Evolutionary conservation across 2,113 vertebrate genomes (phyloP), one percentile per base, ranked within the genome.

Genomic region (Thunnus thynnus): DNA sequence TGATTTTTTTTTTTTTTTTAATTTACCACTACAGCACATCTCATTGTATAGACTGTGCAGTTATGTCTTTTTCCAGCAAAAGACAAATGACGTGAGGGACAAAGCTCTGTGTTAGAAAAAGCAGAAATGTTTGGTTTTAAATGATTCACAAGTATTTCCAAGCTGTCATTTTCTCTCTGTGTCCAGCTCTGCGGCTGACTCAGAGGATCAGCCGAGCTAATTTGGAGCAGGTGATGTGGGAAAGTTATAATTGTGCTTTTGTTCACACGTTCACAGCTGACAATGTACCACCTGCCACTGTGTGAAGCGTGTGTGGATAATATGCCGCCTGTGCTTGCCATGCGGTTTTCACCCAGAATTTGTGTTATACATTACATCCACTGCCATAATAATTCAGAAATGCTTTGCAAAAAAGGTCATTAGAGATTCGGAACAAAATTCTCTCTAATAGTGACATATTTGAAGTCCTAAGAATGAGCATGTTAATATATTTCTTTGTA

Each of bases 201-300:
- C 56, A 1, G 8, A 57, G 61, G 69, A 66, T 58, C 48, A 51
- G 80, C 60, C 11, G 13, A 81, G 84, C 79, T 88, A 84, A 90
- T 87, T 85, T 78, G 78, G 54, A 88, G 84, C 82, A 93, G 88
- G 88, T 92, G 85, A 92, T 77, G 87, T 90, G 83, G 9, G 66
- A 76, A 90, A 90, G 73, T 91, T 91, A 85, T 89, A 92, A 92
- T 92, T 90, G 85, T 85, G 86, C 87, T 87, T 93, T 91, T 88
- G 88, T 93, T 94, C 84, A 77, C 88, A 90, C 79, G 32, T 92
- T 93, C 81, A 84, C 85, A 84, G 78, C 83, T 93, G 90, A 91
- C 83, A 87, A 81, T 89, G 68, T 55, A 75, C 87, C 93, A 91
- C 91, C 89, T 93, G 91, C 86, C 84, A 50, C 82, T 5, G 85